These are phyloP conservation scores for Bagarius yarrelli DNA, from an alignment of 2,113 vertebrate genomes.

Conservation along the genomic window DNA sequence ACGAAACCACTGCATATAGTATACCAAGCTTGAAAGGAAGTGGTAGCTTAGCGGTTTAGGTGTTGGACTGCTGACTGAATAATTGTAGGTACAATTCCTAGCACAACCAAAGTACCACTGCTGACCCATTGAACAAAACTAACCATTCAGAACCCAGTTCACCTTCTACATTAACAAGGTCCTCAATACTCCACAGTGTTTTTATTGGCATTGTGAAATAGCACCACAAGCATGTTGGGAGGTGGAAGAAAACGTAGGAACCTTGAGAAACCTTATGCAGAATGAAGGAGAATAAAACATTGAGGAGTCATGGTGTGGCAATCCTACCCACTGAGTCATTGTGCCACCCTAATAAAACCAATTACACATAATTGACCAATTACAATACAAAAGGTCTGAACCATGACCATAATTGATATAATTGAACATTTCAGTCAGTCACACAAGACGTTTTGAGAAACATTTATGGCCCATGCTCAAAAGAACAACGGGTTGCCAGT, in stretches of 20 bases:
- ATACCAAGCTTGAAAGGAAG: neutral
- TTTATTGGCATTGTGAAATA: neutral
- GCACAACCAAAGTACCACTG: too few species aligned
- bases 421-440: neutral
- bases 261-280: neutral
- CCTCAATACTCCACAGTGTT: too few species aligned
- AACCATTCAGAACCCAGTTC: too few species aligned
- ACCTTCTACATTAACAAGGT: too few species aligned
- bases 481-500: neutral
- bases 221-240: too few species aligned
- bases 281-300: neutral
- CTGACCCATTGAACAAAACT: too few species aligned
- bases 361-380: constrained; percentile 7
- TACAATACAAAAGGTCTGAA: neutral
- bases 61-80: too few species aligned
- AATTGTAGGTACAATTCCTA: too few species aligned
- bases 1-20: neutral
- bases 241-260: neutral
- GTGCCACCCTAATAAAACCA: neutral
- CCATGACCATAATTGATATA: neutral
- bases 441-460: neutral
- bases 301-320: too few species aligned
- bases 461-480: neutral
- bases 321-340: neutral
- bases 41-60: too few species aligned